Conservation (phyloP, 2,888 invertebrate genomes). For the Opisthograptis luteolata region DNA sequence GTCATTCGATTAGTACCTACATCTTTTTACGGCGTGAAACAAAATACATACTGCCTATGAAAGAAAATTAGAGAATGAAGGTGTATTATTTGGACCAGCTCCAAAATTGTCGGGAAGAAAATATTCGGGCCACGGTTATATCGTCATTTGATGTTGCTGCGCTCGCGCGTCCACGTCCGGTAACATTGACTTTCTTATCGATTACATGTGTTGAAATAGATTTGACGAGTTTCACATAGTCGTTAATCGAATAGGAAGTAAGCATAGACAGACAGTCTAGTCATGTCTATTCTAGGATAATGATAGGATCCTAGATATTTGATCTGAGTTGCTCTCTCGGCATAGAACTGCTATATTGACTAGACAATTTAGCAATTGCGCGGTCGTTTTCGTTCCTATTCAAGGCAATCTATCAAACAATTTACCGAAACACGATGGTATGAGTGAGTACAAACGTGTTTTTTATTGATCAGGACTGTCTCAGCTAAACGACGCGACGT, state of each 20-base stretch:
- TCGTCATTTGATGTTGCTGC: slow-evolving; percentile 72
- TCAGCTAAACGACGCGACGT: slow-evolving; percentile 18
- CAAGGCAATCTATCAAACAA: slow-evolving; percentile 20
- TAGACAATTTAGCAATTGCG: slow-evolving; percentile 24
- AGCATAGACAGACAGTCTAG: slow-evolving; percentile 15
- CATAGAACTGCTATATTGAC: slow-evolving; percentile 6
- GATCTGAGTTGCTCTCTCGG: slow-evolving; percentile 10
- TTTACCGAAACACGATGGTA: slow-evolving; percentile 16
- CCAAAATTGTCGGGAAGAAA: slow-evolving; percentile 70
- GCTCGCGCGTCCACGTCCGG: slow-evolving; percentile 67
- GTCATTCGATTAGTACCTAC: slow-evolving; percentile 15
- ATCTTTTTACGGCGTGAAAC: slow-evolving; percentile 4
- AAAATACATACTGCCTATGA: slow-evolving; percentile 32
- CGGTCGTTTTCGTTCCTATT: neutral
- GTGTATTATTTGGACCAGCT: slow-evolving; percentile 71
- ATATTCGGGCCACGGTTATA: slow-evolving; percentile 80
- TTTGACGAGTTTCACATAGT: slow-evolving; percentile 52
- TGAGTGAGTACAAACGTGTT: slow-evolving; percentile 15
- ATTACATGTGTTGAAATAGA: slow-evolving; percentile 61
- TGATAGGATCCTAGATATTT: slow-evolving; percentile 12
- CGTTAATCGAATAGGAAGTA: slow-evolving; percentile 37
- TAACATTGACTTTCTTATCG: slow-evolving; percentile 80
- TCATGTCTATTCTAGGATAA: slow-evolving; percentile 22
- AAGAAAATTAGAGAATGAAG: slow-evolving; percentile 67
- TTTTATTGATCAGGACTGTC: slow-evolving; percentile 35